Evolutionary conservation across 2,113 vertebrate genomes (phyloP).

Genomic region (Lamprologus lemairii): DNA sequence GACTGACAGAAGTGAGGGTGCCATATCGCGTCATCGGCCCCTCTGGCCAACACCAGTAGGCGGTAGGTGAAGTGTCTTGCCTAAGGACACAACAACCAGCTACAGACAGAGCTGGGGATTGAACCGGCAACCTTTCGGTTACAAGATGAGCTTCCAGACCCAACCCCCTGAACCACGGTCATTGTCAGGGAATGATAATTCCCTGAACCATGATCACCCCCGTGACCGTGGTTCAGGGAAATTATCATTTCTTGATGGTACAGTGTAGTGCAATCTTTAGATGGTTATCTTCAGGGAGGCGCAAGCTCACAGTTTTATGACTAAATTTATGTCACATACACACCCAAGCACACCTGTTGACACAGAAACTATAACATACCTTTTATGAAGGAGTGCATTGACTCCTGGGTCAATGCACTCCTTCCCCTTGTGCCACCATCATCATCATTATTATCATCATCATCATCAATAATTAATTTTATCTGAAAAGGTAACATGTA

Average conservation of each 20-base stretch:
- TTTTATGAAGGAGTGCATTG: not conserved
- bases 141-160: not conserved
- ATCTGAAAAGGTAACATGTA: not conserved
- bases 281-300: not conserved
- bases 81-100: not conserved
- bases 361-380: not conserved
- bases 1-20: not conserved
- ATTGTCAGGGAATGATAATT: not conserved
- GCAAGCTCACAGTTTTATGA: not conserved
- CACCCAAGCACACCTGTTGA: not conserved
- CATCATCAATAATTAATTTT: not conserved
- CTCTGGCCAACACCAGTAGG: not conserved
- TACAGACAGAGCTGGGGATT: not conserved
- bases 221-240: not conserved
- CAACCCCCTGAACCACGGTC: not conserved
- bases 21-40: not conserved
- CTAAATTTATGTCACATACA: not conserved
- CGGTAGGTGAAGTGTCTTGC: not conserved
- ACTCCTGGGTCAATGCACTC: not conserved
- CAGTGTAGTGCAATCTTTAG: not conserved
- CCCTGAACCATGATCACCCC: not conserved
- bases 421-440: not conserved
- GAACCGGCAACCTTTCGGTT: not conserved
- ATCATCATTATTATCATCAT: accelerated
- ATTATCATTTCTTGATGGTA: not conserved